A percentile compares a stretch with the other conserved stretches of the same genome.
These are phyloP conservation scores for Rhinoraja longicauda DNA, from an alignment of 2,797 vertebrate species.

Conservation along the genomic window DNA sequence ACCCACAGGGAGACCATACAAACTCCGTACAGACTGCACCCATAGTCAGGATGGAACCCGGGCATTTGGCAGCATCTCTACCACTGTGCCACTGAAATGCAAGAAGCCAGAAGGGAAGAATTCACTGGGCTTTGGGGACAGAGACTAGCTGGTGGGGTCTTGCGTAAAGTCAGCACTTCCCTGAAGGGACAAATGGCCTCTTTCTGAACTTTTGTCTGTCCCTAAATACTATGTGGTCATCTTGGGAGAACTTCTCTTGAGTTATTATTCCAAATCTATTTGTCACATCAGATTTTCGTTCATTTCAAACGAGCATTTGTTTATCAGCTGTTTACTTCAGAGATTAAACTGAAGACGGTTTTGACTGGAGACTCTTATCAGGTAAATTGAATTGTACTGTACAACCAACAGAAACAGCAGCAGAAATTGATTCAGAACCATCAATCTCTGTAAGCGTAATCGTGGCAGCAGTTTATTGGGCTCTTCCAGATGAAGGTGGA, in stretches of 20 bases:
- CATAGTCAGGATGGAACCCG: no score
- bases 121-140: no score
- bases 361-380: background rate
- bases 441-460: background rate
- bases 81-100: no score
- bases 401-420: background rate
- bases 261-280: background rate
- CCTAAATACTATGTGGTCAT: no score
- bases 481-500: background rate
- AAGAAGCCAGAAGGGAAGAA: no score
- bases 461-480: background rate
- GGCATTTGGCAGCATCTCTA: no score
- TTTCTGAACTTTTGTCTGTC: no score
- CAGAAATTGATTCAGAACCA: background rate
- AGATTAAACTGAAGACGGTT: background rate
- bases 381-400: background rate
- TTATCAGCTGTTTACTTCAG: background rate
- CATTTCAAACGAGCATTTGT: background rate
- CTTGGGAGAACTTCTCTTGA: background rate
- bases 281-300: background rate
- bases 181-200: no score
- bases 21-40: no score
- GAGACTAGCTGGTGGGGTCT: no score
- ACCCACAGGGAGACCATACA: no score
- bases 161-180: no score